A percentile compares a stretch with the other conserved stretches of the same genome.
These are phyloP conservation scores for Oreochromis grahami DNA, from an alignment of 2,797 vertebrate genomes.

Conservation along the genomic window DNA sequence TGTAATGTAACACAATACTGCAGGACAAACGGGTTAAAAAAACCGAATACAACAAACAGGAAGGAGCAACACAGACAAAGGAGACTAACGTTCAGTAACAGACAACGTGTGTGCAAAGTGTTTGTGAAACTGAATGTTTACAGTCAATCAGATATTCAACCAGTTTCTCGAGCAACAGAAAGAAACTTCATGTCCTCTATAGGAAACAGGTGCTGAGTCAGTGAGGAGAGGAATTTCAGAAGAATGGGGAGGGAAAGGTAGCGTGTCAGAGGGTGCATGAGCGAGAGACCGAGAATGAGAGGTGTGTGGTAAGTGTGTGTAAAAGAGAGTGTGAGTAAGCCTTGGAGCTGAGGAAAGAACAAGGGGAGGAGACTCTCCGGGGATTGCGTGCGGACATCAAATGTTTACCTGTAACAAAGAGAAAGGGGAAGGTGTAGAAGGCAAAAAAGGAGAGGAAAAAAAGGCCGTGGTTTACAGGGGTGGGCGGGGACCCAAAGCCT, in stretches of 20 bases:
- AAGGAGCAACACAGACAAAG: background rate
- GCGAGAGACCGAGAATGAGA: background rate
- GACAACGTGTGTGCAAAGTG: background rate
- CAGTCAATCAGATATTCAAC: background rate
- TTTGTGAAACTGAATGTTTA: background rate
- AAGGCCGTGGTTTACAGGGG: slow-evolving; percentile 83
- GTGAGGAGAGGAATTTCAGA: slow-evolving; percentile 69
- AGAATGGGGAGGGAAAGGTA: slow-evolving; percentile 58
- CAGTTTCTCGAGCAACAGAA: background rate
- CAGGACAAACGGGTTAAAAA: background rate
- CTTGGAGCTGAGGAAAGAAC: slow-evolving; percentile 57
- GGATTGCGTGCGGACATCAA: slow-evolving; percentile 82
- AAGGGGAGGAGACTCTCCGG: slow-evolving; percentile 68
- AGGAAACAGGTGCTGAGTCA: slow-evolving; percentile 82
- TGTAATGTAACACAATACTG: background rate
- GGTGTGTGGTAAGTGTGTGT: slow-evolving; percentile 1
- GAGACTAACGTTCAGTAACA: background rate
- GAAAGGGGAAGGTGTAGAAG: slow-evolving; percentile 80
- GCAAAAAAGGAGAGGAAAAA: slow-evolving; percentile 68
- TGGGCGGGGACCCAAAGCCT: slow-evolving; percentile 76
- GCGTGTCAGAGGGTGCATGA: slow-evolving; percentile 33
- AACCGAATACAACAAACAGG: background rate
- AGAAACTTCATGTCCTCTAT: slow-evolving; percentile 10
- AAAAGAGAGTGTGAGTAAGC: slow-evolving; percentile 62
- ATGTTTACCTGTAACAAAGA: slow-evolving; percentile 84